Percentiles rank a stretch among this genome's conserved stretches.
These are phyloP conservation scores for Ceyx margarethae DNA, from an alignment of 2,113 vertebrate species.

Conservation along the genomic window DNA sequence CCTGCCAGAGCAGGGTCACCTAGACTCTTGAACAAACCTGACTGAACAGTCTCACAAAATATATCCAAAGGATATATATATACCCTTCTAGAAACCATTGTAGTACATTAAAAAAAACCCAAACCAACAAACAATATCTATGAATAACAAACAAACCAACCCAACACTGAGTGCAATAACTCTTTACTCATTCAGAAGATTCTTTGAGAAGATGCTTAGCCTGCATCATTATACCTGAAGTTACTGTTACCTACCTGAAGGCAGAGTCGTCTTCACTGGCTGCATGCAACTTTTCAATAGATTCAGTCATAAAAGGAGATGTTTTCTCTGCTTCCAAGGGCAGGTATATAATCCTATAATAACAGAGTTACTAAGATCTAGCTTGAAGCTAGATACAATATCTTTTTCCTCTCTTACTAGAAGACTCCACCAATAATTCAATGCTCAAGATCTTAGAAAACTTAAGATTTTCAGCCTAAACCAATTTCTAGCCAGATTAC, in stretches of 20 bases:
- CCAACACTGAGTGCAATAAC: neutral
- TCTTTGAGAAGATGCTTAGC: neutral
- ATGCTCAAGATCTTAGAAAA: neutral
- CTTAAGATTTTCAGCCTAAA: neutral
- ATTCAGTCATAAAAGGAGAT: neutral
- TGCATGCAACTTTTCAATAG: neutral
- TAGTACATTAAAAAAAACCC: neutral
- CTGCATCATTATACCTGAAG: neutral
- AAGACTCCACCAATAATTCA: neutral
- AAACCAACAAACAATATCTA: too few relatives aligned
- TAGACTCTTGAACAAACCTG: neutral
- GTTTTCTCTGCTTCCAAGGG: neutral
- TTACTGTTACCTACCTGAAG: neutral
- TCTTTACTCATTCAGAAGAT: neutral
- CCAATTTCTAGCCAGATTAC: neutral
- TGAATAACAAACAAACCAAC: too few relatives aligned
- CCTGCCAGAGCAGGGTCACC: too few relatives aligned
- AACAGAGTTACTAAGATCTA: neutral
- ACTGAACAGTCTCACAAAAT: neutral
- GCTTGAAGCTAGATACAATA: neutral
- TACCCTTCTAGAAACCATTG: neutral
- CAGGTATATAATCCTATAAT: neutral
- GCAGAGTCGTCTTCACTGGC: neutral
- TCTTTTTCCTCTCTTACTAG: neutral
- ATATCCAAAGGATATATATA: neutral